A percentile compares a stretch with the other conserved stretches of the same genome.
phyloP scores from a whole-genome alignment of 1,140 invertebrate species.

The Bombyx mori region ASM3026992v2 NC_085124.1:8828501-8829000 shows the following conservation, averaged over 20 bases:
- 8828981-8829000: no score
- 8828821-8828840: conserved; percentile 6
- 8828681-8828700: conserved; percentile 40
- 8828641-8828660: conserved; percentile 33
- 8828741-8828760: conserved; percentile 25
- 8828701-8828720: conserved; percentile 30
- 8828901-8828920: neutral
- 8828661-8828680: conserved; percentile 41
- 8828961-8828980: no score
- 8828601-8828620: conserved; percentile 12
- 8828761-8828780: conserved; percentile 22
- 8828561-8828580: no score
- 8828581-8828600: conserved; percentile 15
- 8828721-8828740: conserved; percentile 29
- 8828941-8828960: conserved; percentile 1
- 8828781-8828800: conserved; percentile 20
- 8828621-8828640: conserved; percentile 23
- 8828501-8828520: no score
- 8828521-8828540: no score
- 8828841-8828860: conserved; percentile 7
- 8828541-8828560: no score
- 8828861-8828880: neutral
- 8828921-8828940: neutral
- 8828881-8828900: neutral
- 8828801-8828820: conserved; percentile 12